These are phyloP conservation scores for Cephus rjabovi DNA, from an alignment of 2,888 invertebrate genomes.

Conservation along the genomic window DNA sequence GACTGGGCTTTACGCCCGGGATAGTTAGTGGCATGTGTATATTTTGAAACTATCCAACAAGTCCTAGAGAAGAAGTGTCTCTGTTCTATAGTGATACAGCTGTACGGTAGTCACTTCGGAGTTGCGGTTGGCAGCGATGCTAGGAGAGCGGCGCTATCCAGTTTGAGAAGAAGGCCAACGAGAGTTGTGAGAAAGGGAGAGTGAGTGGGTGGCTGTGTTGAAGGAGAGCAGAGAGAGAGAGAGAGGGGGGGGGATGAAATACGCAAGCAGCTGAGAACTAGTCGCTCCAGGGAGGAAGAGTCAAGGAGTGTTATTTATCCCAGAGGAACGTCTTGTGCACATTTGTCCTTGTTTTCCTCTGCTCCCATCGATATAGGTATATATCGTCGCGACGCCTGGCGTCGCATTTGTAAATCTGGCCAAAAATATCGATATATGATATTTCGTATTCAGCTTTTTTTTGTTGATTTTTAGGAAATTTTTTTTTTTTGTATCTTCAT, in stretches of 20 bases:
- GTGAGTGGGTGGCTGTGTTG: neutral
- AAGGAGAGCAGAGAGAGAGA: constrained; percentile 9
- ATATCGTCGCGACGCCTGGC: neutral
- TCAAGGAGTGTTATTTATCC: constrained; percentile 27
- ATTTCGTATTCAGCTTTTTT: too few species aligned
- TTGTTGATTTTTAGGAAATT: neutral
- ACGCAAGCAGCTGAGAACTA: constrained; percentile 23
- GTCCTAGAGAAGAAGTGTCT: constrained; percentile 31
- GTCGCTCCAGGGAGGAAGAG: constrained; percentile 11
- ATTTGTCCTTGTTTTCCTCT: constrained; percentile 32
- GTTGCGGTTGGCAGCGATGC: neutral
- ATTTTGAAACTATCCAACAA: constrained; percentile 31
- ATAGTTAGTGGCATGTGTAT: constrained; percentile 27
- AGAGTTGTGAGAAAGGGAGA: constrained; percentile 1
- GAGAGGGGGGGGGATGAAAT: constrained; percentile 17
- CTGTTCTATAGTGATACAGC: constrained; percentile 11
- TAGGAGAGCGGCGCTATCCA: neutral
- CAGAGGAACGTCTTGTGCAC: constrained; percentile 23
- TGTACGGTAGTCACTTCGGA: neutral
- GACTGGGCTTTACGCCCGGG: neutral
- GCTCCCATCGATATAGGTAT: neutral
- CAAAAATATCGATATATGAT: too few species aligned
- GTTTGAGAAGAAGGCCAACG: neutral
- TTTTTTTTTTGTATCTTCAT: too few species aligned
- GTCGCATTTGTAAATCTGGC: neutral